A percentile compares a stretch with the other conserved stretches of the same genome.
Evolutionary conservation across 2,888 invertebrate genomes (phyloP).

Genomic region (Parascotia fuliginaria): DNA sequence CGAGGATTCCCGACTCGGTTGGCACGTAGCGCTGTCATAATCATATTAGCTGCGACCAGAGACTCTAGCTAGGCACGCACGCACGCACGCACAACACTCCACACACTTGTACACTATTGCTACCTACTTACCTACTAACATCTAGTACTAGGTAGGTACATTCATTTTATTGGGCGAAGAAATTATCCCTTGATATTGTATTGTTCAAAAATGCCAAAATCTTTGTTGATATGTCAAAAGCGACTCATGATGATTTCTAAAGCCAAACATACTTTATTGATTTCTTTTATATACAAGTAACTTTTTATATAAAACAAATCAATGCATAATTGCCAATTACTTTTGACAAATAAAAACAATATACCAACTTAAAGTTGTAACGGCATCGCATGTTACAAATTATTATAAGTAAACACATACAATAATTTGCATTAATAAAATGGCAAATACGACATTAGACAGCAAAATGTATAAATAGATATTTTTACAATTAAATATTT

Average conservation of each 20-base stretch:
- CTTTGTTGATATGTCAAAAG: neutral
- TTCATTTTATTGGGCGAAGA: neutral
- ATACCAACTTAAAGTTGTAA: constrained; percentile 27
- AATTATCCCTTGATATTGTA: neutral
- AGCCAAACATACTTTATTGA: too few relatives aligned
- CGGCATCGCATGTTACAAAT: too few relatives aligned
- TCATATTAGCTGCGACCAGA: constrained; percentile 83
- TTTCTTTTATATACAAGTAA: constrained; percentile 7
- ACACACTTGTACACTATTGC: constrained; percentile 40
- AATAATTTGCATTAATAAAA: constrained; percentile 28
- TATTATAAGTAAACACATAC: constrained; percentile 22
- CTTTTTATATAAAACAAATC: constrained; percentile 34
- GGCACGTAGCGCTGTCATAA: constrained; percentile 85
- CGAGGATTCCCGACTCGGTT: constrained; percentile 82
- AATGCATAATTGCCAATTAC: constrained; percentile 34
- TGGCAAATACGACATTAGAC: constrained; percentile 19
- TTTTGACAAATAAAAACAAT: constrained; percentile 34
- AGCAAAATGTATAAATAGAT: constrained; percentile 15
- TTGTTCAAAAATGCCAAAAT: neutral
- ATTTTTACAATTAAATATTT: constrained; percentile 33
- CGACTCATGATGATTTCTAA: too few relatives aligned
- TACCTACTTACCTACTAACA: constrained; percentile 45
- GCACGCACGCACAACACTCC: constrained; percentile 60
- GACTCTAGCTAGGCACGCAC: constrained; percentile 74
- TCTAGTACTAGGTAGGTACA: too few relatives aligned